A percentile compares a stretch with the other conserved stretches of the same genome.
Conservation (phyloP, 23 tunicate species). For the Phallusia fumigata region DNA sequence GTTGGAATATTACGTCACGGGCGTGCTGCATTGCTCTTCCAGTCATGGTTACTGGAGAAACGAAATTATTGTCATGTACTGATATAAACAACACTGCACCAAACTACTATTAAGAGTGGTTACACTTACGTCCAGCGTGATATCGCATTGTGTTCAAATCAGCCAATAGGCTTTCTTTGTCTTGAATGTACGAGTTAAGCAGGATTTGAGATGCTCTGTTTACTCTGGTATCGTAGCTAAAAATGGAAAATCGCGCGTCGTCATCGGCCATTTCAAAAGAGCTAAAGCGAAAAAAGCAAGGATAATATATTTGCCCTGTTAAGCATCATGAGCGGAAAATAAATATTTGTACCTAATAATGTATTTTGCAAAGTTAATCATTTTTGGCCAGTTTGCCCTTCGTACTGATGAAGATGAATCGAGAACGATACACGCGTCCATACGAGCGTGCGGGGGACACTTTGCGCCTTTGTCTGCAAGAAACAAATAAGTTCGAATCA, state of each 20-base stretch:
- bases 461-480: neutral
- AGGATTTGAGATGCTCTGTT: neutral
- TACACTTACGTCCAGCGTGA: neutral
- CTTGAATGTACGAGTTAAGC: neutral
- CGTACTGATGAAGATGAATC: neutral
- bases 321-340: neutral
- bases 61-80: neutral
- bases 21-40: slow-evolving; percentile 1
- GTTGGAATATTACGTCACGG: neutral
- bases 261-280: neutral
- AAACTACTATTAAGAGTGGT: neutral
- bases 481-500: no score
- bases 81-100: neutral
- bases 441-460: neutral
- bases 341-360: neutral
- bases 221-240: neutral
- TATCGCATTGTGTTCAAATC: neutral
- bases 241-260: neutral
- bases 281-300: neutral
- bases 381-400: neutral
- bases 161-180: neutral
- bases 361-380: neutral
- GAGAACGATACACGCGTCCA: neutral
- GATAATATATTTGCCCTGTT: neutral
- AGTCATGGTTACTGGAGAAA: neutral